Percentiles rank a stretch among this genome's conserved stretches.
Conservation (phyloP, 2,113 vertebrate species). For the Paramormyrops kingsleyae region DNA sequence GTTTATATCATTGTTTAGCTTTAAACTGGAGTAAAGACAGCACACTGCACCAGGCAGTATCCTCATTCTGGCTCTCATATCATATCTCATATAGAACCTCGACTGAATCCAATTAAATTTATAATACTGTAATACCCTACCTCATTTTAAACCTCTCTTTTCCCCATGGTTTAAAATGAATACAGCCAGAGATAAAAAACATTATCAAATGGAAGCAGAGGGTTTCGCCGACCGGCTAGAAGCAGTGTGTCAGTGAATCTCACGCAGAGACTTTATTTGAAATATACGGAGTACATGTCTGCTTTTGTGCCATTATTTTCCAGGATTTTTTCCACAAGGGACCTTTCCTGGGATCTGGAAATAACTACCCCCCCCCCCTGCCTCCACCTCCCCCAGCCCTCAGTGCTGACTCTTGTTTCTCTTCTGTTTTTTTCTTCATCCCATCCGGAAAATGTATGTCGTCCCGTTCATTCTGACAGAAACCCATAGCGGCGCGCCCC, state of each 20-base stretch:
- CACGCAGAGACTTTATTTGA: background rate
- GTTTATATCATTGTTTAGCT: background rate
- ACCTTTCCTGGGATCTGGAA: background rate
- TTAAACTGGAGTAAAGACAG: background rate
- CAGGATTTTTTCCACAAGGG: background rate
- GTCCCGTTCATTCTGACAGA: background rate
- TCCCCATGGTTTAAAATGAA: constrained; percentile 5
- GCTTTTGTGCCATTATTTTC: background rate
- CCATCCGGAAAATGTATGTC: background rate
- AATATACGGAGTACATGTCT: background rate
- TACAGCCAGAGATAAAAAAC: background rate
- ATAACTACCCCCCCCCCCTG: background rate
- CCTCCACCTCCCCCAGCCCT: background rate
- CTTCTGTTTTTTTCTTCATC: background rate
- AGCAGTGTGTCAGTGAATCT: background rate
- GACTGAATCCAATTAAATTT: constrained; percentile 1
- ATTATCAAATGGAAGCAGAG: background rate
- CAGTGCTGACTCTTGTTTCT: background rate
- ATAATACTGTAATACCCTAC: background rate
- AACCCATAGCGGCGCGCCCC: background rate
- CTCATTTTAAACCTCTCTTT: background rate
- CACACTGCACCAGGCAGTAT: background rate
- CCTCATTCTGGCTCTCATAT: background rate
- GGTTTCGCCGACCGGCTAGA: background rate
- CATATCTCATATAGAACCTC: background rate